Evolutionary conservation across 53 echinoderm and acorn worm species (phyloP), one percentile per base, ranked within the genome.

Genomic region (Temnopleurus reevesii): DNA sequence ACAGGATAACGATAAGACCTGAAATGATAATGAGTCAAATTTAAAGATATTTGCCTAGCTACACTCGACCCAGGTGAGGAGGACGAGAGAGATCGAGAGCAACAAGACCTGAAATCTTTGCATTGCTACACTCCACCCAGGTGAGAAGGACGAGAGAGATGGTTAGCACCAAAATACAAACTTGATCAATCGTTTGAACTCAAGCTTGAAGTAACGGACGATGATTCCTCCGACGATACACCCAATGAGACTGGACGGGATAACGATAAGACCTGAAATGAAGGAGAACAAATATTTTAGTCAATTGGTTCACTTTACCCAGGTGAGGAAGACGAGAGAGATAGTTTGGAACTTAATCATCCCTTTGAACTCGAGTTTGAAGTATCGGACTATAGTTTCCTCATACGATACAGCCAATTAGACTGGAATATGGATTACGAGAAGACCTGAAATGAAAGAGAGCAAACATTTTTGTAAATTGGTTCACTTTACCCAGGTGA

Each of bases 271-370:
- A 71, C 76, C 76, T 71, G 76, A 15, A n/a, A n/a, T n/a, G n/a
- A n/a, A n/a, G n/a, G n/a, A n/a, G n/a, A n/a, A n/a, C n/a, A n/a
- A n/a, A n/a, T n/a, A n/a, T n/a, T n/a, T n/a, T n/a, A n/a, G n/a
- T n/a, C n/a, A n/a, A n/a, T n/a, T n/a, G n/a, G n/a, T n/a, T n/a
- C n/a, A n/a, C n/a, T n/a, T n/a, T n/a, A n/a, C n/a, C n/a, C n/a
- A n/a, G n/a, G n/a, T n/a, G n/a, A n/a, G n/a, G n/a, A n/a, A n/a
- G n/a, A 23, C 26, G 29, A 86, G 31, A 4, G 86, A 86, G 46
- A 86, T 51, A 47, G 30, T 27, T 26, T 64, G 64, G 28, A 86
- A 46, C 47, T 86, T 86, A 28, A 86, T 19, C 86, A 86, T 86
- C 1, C 86, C 86, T 41, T 51, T 46, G 49, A 63, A 86, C 12